These are phyloP conservation scores for Agonopterix alstromeriana DNA, from an alignment of 2,888 invertebrate genomes.

Conservation along the genomic window DNA sequence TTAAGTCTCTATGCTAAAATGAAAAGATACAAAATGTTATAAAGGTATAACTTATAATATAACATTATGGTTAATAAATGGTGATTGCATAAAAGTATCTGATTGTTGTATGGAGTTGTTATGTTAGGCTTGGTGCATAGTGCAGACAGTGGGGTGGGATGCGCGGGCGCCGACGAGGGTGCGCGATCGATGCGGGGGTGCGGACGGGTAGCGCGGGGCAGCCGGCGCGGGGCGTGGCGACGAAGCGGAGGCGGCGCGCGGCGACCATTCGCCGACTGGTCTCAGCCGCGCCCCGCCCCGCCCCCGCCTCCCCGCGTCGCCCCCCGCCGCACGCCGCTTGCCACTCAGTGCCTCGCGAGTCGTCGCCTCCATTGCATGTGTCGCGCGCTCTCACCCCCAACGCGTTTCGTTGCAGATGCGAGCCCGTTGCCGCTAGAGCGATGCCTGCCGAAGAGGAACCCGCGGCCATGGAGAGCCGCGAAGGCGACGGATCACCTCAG, in stretches of 20 bases:
- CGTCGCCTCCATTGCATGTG: conserved; percentile 47
- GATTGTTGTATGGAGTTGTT: not conserved
- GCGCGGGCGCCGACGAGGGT: conserved; percentile 20
- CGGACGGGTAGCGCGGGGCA: conserved; percentile 17
- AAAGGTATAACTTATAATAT: too few relatives aligned
- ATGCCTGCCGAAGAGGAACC: conserved; percentile 73
- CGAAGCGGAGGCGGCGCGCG: conserved; percentile 28
- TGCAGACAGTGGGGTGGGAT: conserved; percentile 12
- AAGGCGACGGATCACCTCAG: conserved; percentile 81
- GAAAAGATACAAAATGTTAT: too few relatives aligned
- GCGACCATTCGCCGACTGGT: conserved; percentile 30
- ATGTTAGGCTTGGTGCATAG: not conserved
- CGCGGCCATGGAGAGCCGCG: conserved; percentile 64
- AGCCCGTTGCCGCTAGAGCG: conserved; percentile 44
- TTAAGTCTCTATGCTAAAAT: too few relatives aligned
- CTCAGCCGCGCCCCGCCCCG: conserved; percentile 33
- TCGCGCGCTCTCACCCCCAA: conserved; percentile 32
- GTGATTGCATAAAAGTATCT: not conserved
- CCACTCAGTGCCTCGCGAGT: conserved; percentile 59
- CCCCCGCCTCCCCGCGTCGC: conserved; percentile 25
- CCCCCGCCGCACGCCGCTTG: conserved; percentile 25
- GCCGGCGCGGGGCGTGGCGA: conserved; percentile 12
- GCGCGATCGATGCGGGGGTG: conserved; percentile 17
- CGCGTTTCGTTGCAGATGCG: conserved; percentile 65
- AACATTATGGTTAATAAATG: too few relatives aligned